A percentile compares a stretch with the other conserved stretches of the same genome.
phyloP scores from a whole-genome alignment of 2,113 vertebrate species.

The Epinephelus moara region DNA sequence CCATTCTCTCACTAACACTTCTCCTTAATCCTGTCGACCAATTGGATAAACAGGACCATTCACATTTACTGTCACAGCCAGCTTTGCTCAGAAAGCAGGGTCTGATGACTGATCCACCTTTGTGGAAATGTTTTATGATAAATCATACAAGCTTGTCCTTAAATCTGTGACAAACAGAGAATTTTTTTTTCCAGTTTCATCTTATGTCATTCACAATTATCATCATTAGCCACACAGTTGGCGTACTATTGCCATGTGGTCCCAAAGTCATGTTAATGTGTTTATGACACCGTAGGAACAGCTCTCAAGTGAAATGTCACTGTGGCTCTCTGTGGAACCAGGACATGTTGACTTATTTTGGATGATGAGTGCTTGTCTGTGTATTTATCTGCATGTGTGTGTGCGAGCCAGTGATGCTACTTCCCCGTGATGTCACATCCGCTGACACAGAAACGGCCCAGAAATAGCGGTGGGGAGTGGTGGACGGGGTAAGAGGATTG shows the following conservation, averaged over 20 bases:
- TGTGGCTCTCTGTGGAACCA: neutral
- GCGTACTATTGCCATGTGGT: neutral
- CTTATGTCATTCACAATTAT: neutral
- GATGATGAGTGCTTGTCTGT: neutral
- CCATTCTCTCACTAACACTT: constrained; percentile 11
- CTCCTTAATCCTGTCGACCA: constrained; percentile 51
- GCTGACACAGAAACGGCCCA: constrained; percentile 72
- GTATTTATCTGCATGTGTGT: neutral
- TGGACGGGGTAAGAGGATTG: constrained; percentile 84
- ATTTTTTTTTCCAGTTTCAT: neutral
- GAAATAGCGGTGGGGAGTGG: constrained; percentile 69
- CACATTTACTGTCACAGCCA: neutral
- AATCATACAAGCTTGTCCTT: neutral
- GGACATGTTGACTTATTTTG: constrained; percentile 17
- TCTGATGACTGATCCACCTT: neutral
- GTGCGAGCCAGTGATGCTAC: constrained; percentile 6
- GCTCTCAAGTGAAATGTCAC: neutral
- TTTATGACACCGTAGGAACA: neutral
- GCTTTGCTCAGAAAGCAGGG: neutral
- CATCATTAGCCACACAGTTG: neutral
- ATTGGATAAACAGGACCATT: constrained; percentile 44
- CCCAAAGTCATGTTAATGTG: neutral
- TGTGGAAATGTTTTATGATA: neutral
- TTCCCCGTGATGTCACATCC: constrained; percentile 57
- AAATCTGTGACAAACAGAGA: neutral